These are phyloP conservation scores for Malurus melanocephalus DNA, from an alignment of 2,113 vertebrate genomes.

Conservation along the genomic window DNA sequence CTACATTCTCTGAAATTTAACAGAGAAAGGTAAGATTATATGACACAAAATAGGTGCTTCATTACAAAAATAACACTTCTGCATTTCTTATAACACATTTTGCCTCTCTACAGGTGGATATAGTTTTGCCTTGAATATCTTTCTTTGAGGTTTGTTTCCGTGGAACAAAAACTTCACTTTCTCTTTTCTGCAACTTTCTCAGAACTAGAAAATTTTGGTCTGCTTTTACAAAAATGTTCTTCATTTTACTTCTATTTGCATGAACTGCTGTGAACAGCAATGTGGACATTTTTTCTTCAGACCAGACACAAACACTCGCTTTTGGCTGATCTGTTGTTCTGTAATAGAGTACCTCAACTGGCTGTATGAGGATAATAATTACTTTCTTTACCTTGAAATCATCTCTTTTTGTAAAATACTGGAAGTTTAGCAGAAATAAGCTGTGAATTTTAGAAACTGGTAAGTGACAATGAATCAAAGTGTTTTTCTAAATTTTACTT, in stretches of 20 bases:
- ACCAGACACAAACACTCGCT: neutral
- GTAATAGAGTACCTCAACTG: neutral
- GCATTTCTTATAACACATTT: neutral
- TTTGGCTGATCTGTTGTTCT: neutral
- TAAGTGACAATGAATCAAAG: neutral
- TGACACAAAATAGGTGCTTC: neutral
- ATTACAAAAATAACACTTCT: neutral
- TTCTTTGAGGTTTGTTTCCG: neutral
- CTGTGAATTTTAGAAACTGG: neutral
- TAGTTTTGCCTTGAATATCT: neutral
- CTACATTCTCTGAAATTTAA: constrained; percentile 98
- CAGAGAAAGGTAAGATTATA: constrained; percentile 86
- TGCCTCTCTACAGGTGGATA: neutral
- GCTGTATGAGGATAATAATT: neutral
- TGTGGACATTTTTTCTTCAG: neutral
- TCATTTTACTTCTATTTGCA: neutral
- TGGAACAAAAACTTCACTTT: neutral
- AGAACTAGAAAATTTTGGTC: neutral
- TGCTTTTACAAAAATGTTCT: neutral
- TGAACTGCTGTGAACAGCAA: neutral
- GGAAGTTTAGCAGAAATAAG: neutral
- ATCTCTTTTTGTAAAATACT: neutral
- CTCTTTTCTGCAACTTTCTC: neutral
- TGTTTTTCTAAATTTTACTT: neutral
- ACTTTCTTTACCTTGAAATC: neutral